These are phyloP conservation scores for Leptinotarsa tumamoca DNA, from an alignment of 2,888 invertebrate genomes.

Conservation along the genomic window DNA sequence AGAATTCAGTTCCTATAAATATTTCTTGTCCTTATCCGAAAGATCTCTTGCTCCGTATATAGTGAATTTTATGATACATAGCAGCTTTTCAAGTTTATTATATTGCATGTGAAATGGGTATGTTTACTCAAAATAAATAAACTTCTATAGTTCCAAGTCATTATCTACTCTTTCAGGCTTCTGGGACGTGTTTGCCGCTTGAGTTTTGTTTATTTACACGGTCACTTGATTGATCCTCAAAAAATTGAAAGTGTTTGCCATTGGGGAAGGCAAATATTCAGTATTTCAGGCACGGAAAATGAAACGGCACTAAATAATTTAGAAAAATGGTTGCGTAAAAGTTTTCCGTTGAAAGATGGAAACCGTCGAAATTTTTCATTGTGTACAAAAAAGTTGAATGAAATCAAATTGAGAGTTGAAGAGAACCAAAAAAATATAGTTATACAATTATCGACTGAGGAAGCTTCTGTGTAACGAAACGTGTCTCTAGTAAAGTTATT, in stretches of 20 bases:
- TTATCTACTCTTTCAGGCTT: slow-evolving; percentile 37
- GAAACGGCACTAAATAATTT: neutral
- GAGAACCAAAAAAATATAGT: too few relatives aligned
- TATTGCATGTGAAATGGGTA: slow-evolving; percentile 46
- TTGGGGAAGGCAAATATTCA: neutral
- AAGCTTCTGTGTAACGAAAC: too few relatives aligned
- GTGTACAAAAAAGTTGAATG: too few relatives aligned
- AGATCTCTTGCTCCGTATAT: slow-evolving; percentile 39
- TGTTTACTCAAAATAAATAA: slow-evolving; percentile 45
- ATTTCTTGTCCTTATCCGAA: slow-evolving; percentile 53
- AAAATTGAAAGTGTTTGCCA: slow-evolving; percentile 11
- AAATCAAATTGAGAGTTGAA: too few relatives aligned
- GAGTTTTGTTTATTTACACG: slow-evolving; percentile 39
- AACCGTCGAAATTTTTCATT: too few relatives aligned
- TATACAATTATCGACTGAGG: too few relatives aligned
- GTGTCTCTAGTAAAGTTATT: too few relatives aligned
- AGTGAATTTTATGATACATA: slow-evolving; percentile 54
- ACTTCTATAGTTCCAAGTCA: slow-evolving; percentile 36
- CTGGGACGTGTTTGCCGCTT: slow-evolving; percentile 34
- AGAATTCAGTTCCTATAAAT: slow-evolving; percentile 58
- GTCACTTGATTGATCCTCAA: slow-evolving; percentile 33
- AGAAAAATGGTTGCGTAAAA: neutral
- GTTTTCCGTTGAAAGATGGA: too few relatives aligned
- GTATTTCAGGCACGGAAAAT: neutral
- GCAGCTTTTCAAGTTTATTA: slow-evolving; percentile 50